phyloP scores from a whole-genome alignment of 1,140 invertebrate genomes.

The Caenorhabditis briggsae region DNA sequence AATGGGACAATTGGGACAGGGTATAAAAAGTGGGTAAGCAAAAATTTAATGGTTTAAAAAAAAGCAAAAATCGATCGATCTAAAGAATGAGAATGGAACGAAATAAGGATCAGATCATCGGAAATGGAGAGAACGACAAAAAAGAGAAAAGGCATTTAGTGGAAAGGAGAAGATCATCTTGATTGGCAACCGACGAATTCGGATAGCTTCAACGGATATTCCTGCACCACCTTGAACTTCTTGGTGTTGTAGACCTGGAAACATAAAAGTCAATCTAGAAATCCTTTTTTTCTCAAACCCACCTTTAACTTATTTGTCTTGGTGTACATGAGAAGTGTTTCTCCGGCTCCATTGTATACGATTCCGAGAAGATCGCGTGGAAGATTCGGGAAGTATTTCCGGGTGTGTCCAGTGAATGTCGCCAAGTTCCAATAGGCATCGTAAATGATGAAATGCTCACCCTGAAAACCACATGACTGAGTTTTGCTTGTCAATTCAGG shows the following conservation, averaged over 20 bases:
- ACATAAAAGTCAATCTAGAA: neutral
- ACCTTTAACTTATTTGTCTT: slow-evolving; percentile 63
- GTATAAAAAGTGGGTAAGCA: slow-evolving; percentile 32
- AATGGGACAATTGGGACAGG: neutral
- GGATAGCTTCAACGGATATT: slow-evolving; percentile 63
- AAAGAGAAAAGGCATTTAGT: neutral
- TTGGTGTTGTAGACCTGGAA: slow-evolving; percentile 67
- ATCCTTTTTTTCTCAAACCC: neutral
- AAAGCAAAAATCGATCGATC: slow-evolving; percentile 50
- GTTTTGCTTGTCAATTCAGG: neutral
- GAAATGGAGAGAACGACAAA: slow-evolving; percentile 22
- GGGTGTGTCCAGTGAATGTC: slow-evolving; percentile 64
- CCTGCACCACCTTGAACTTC: slow-evolving; percentile 65
- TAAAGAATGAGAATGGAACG: slow-evolving; percentile 50
- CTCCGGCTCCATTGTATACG: slow-evolving; percentile 61
- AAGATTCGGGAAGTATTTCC: slow-evolving; percentile 65
- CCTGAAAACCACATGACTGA: slow-evolving; percentile 23
- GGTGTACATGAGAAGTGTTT: slow-evolving; percentile 64
- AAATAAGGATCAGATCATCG: slow-evolving; percentile 36
- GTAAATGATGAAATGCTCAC: slow-evolving; percentile 67
- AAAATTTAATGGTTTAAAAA: neutral
- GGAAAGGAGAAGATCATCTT: neutral
- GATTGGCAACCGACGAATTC: slow-evolving; percentile 66
- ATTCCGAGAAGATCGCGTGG: slow-evolving; percentile 65
- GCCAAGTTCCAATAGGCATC: slow-evolving; percentile 67